Conservation (phyloP, 2,888 invertebrate species). For the Acrocera orbiculus region DNA sequence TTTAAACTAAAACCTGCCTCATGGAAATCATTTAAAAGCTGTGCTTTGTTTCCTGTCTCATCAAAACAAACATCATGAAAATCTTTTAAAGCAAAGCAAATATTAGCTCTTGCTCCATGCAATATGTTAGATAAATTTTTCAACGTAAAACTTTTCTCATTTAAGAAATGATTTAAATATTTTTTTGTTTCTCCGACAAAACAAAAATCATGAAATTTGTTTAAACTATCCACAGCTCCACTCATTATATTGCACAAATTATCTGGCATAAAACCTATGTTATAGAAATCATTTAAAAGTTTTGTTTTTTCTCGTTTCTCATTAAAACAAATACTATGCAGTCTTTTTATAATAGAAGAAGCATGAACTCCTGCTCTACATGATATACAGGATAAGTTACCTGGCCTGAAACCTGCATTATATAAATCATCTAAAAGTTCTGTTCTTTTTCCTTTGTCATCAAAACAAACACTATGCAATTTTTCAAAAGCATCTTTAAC, state of each 20-base stretch:
- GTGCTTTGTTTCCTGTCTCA: slow-evolving; percentile 18
- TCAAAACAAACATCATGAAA: slow-evolving; percentile 20
- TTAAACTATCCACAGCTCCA: slow-evolving; percentile 15
- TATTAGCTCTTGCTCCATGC: slow-evolving; percentile 18
- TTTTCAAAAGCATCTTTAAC: slow-evolving; percentile 13
- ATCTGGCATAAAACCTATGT: slow-evolving; percentile 7
- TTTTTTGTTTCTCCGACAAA: slow-evolving; percentile 16
- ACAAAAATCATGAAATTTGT: slow-evolving; percentile 18
- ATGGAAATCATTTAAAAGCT: slow-evolving; percentile 17
- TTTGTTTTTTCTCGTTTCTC: slow-evolving; percentile 12
- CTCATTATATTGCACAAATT: slow-evolving; percentile 18
- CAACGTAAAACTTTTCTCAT: slow-evolving; percentile 14
- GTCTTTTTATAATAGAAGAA: background rate
- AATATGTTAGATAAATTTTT: slow-evolving; percentile 18
- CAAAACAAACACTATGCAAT: background rate
- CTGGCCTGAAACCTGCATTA: background rate
- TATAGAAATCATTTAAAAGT: slow-evolving; percentile 16
- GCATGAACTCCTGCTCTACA: background rate
- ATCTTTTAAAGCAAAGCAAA: slow-evolving; percentile 19
- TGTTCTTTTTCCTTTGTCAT: background rate
- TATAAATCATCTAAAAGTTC: background rate
- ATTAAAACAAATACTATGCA: background rate
- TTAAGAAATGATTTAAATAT: slow-evolving; percentile 16
- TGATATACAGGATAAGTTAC: background rate
- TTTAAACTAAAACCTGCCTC: slow-evolving; percentile 7